Evolutionary conservation across 1,140 invertebrate species (phyloP).

Genomic region (Drosophila pachea): DNA sequence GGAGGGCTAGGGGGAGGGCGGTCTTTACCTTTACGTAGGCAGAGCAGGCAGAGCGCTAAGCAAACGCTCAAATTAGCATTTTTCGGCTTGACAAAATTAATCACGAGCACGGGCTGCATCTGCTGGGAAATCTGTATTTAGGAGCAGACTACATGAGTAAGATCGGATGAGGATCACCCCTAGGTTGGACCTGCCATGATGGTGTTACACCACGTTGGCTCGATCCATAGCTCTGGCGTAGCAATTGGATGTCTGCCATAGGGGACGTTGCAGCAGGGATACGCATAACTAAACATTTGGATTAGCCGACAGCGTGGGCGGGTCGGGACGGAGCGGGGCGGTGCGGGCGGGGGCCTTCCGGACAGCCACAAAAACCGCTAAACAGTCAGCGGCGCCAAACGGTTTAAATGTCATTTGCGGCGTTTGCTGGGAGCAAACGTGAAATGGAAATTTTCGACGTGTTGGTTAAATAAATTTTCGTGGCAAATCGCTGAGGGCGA

Average conservation of each 20-base stretch:
- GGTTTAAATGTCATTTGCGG: constrained; percentile 60
- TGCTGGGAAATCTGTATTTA: no score
- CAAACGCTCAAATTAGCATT: background rate
- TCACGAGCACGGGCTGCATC: no score
- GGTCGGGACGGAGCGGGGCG: background rate
- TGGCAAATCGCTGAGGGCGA: constrained; percentile 51
- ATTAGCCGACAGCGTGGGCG: constrained; percentile 41
- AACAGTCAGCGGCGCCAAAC: constrained; percentile 52
- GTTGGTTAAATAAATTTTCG: constrained; percentile 66
- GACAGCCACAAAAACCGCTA: constrained; percentile 58
- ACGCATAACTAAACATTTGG: constrained; percentile 71
- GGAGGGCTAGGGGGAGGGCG: no score
- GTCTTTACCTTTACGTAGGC: background rate
- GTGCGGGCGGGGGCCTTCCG: background rate
- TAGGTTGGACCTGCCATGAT: no score
- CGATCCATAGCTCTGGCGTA: no score
- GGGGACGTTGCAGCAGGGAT: background rate
- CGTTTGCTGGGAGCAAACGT: constrained; percentile 7
- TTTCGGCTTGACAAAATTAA: background rate
- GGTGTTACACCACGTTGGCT: no score
- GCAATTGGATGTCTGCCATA: no score
- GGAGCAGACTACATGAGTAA: no score
- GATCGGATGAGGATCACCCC: no score
- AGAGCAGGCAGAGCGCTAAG: no score
- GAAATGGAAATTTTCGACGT: constrained; percentile 24